Evolutionary conservation across 1,140 invertebrate genomes (phyloP), one percentile per base, ranked within the genome.

Genomic region (Bicyclus anynana): DNA sequence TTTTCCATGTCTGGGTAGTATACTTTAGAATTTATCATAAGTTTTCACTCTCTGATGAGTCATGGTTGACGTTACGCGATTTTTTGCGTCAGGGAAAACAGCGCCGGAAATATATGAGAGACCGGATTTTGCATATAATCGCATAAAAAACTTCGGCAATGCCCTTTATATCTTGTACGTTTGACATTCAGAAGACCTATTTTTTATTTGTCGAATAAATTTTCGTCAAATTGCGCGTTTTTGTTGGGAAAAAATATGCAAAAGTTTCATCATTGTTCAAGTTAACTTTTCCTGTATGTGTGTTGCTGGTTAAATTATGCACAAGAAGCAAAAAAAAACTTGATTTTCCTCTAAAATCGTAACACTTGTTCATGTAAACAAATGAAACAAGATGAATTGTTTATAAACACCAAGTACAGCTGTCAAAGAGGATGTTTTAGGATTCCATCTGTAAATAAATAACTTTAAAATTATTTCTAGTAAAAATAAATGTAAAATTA

Each of bases 1-100:
- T 84, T 84, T 86, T 80, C 78, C 80, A 69, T 69, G 58, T 75
- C 67, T 76, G 62, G 47, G 68, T 76, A 70, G 47, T 58, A 40
- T 66, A 64, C 54, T 67, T 44, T 59, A 59, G 37, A 29, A 33
- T 67, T 56, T 59, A 50, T 59, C 14, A 67, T 49, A 62, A 59
- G 50, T 72, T 69, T 72, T 65, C 57, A 54, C 59, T 58, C 29
- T 58, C 29, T 37, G 40, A 69, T 80, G 75, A 80, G 48, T 78
- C 79, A 82, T 68, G 20, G 58, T 50, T 40, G 50, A 59, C 53
- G 63, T 52, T 63, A 63, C 50, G 54, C 40, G 54, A 62, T 66
- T 69, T 67, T 72, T 67, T 56, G 65, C 20, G 18, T 58, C 53
- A 42, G 63, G 27, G 40, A 59, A 64, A 70, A 57, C 37, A 50